A percentile compares a stretch with the other conserved stretches of the same genome.
Evolutionary conservation across 2,797 vertebrate genomes (phyloP).

Genomic region (Ceryle rudis): DNA sequence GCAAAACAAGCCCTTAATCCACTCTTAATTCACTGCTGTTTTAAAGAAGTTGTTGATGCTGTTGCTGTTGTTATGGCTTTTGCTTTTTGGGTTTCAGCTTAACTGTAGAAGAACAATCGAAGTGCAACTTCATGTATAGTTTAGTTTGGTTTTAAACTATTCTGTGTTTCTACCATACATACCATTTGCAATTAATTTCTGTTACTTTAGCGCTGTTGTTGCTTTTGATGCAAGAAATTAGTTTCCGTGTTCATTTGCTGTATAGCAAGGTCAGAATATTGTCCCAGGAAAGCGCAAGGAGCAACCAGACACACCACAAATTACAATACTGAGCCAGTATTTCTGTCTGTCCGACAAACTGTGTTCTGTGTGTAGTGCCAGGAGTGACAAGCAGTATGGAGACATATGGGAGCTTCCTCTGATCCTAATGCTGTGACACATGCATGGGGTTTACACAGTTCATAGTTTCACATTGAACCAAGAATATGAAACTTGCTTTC

Average conservation of each 20-base stretch:
- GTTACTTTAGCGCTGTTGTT: neutral
- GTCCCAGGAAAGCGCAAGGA: neutral
- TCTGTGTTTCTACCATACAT: neutral
- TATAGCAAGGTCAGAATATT: neutral
- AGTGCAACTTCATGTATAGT: neutral
- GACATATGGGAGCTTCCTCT: neutral
- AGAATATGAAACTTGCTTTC: rapidly evolving
- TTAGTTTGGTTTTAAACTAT: neutral
- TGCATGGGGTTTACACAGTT: neutral
- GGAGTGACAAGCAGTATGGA: neutral
- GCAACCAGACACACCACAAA: neutral
- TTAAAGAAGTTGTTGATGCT: neutral
- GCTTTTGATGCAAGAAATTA: neutral
- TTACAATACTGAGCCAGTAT: neutral
- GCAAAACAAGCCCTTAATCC: neutral
- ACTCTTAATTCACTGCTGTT: neutral
- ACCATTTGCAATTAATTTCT: neutral
- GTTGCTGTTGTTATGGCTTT: neutral
- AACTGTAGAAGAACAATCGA: neutral
- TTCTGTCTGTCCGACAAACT: neutral
- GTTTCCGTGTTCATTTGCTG: neutral
- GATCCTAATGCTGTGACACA: rapidly evolving
- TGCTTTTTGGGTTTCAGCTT: neutral
- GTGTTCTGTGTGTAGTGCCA: neutral
- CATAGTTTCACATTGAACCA: neutral